Evolutionary conservation across 2,113 vertebrate species (phyloP), one percentile per base, ranked within the genome.

Genomic region (Epinephelus lanceolatus): DNA sequence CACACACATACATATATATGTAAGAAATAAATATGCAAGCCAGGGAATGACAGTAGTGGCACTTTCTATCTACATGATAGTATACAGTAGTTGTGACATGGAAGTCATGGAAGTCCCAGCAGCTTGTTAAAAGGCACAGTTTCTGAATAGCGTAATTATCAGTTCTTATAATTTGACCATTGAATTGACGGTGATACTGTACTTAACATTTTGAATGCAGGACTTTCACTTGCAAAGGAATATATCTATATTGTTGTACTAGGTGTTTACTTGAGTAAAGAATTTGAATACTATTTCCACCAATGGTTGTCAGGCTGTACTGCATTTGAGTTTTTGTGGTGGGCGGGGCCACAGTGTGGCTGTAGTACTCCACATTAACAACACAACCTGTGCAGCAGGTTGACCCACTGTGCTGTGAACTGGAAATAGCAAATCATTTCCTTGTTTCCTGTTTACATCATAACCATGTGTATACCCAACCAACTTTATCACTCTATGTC

Each of bases 371-470:
- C 23, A 60, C 40, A 3, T 8, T 19, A 18, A 51, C 4, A 40
- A 11, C n/a, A 9, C 30, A 81, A 37, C 74, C 57, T 68, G 86
- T 78, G 13, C 8, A 86, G 69, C 91, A 27, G 61, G 91, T 89
- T 80, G 12, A 78, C 13, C 81, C 66, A 76, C 69, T 27, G 2
- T 11, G 17, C 12, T 19, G 14, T 40, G n/a, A 3, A 30, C 7
- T 15, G 25, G 30, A 84, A 33, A 40, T 7, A 18, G 1, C 1
- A 11, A 10, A n/a, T 30, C 0, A 3, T 40, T n/a, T 33, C 33
- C 6, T 71, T 63, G 47, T 62, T 71, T 17, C 25, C 49, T 51
- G 14, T 15, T 51, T 51, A 52, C 70, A 49, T 23, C 18, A 49
- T 37, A 10, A 9, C 17, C 18, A 61, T 45, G 6, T 18, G 2